Conservation (phyloP, 2,797 vertebrate species). For the Urophycis tenuis region DNA sequence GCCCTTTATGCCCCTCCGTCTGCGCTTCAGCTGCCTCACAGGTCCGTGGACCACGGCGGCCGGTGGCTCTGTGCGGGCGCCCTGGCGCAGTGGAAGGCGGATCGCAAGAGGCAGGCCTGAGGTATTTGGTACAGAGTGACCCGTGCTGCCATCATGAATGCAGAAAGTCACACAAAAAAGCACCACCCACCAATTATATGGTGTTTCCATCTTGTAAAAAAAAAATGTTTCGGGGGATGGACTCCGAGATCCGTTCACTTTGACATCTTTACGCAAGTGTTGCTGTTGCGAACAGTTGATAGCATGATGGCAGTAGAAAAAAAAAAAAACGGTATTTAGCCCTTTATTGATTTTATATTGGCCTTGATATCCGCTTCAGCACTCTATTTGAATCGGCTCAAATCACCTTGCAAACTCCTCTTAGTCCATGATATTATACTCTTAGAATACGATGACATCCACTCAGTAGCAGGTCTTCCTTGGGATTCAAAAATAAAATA, state of each 20-base stretch:
- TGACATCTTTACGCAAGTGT: conserved; percentile 28
- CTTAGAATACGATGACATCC: neutral
- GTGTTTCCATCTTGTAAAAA: conserved; percentile 50
- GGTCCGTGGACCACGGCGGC: conserved; percentile 18
- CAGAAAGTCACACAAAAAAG: conserved; percentile 52
- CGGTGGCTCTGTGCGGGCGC: conserved; percentile 47
- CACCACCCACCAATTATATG: conserved; percentile 31
- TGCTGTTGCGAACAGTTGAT: conserved; percentile 48
- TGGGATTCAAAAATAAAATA: neutral
- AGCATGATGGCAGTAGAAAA: conserved; percentile 45
- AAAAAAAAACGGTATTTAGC: conserved; percentile 12
- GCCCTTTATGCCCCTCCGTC: conserved; percentile 52
- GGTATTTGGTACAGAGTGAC: conserved; percentile 39
- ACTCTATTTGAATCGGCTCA: neutral
- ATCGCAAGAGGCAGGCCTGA: conserved; percentile 65
- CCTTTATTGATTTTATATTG: conserved; percentile 1
- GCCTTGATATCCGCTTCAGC: neutral
- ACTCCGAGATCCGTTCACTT: conserved; percentile 31
- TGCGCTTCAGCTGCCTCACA: conserved; percentile 34
- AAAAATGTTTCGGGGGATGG: neutral
- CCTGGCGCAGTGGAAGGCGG: conserved; percentile 81
- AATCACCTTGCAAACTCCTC: neutral
- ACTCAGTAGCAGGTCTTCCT: neutral
- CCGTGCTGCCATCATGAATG: conserved; percentile 39
- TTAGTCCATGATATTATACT: neutral